Base-by-base conservation (phyloP, 2,797 vertebrate species). In the Brachymystax lenok region DNA sequence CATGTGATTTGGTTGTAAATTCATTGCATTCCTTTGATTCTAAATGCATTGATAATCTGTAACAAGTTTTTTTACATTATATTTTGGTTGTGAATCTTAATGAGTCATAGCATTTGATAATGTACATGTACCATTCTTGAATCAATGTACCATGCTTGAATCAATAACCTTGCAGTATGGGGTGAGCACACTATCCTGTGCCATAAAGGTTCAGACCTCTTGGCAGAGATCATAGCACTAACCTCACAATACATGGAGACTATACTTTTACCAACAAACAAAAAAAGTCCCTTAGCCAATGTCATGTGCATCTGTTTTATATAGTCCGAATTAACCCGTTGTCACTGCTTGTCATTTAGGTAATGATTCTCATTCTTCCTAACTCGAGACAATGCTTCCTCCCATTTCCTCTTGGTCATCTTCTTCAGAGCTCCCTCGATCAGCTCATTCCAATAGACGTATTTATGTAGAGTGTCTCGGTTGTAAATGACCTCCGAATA, bases 331-430 rank as follows among this genome's bases (percentile, higher is more conserved):
- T 67, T 5, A 67, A 67, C 4, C 14, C 28, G 12, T 17, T 30
- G 46, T 71, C 69, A 51, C 12, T 12, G 50, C n/a, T 52, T 51
- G 10, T 71, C 69, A 27, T 74, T 68, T 51, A 78, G n/a, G 64
- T 77, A 74, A 69, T 69, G 8, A 56, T 77, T 76, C 72, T 80
- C 79, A 70, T 40, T 74, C 28, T 66, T 77, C 71, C 46, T 54
- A 1, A 74, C 71, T 52, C 71, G 63, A 40, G 67, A 69, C 21
- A 61, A 51, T 1, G 67, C 75, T 8, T 72, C 70, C 33, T 70
- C 71, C 79, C 79, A 80, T 54, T 80, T 80, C 27, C 67, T 77
- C 21, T 52, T 59, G 33, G 77, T 78, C 63, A 78, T 61, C 16
- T 30, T 68, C 50, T 74, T 74, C 63, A 74, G 19, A 24, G 59